phyloP scores from a whole-genome alignment of 2,888 invertebrate genomes.

The Salpingus planirostris region DNA sequence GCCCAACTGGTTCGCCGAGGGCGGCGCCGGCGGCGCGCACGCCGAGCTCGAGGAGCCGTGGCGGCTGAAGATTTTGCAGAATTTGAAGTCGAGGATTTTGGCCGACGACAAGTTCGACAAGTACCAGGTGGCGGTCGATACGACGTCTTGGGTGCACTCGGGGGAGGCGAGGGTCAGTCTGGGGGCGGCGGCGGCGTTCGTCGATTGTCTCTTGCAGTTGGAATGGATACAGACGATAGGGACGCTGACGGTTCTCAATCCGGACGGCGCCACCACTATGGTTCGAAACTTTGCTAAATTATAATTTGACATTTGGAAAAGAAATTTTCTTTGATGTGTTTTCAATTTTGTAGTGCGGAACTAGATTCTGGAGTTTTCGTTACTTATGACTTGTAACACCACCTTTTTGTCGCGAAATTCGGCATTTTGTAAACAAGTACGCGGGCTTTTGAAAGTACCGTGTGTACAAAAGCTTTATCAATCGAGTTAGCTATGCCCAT shows the following conservation, averaged over 20 bases:
- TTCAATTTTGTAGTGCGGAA: too few relatives aligned
- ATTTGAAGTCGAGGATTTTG: slow-evolving; percentile 49
- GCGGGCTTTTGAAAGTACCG: too few relatives aligned
- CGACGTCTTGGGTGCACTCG: slow-evolving; percentile 78
- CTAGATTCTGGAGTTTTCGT: too few relatives aligned
- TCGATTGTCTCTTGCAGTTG: slow-evolving; percentile 71
- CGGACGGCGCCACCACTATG: slow-evolving; percentile 69
- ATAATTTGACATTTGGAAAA: too few relatives aligned
- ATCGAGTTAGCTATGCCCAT: too few relatives aligned
- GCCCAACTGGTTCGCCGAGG: slow-evolving; percentile 61
- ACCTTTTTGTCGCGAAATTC: too few relatives aligned
- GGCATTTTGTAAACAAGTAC: too few relatives aligned
- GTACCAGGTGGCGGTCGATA: slow-evolving; percentile 73
- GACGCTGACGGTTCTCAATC: slow-evolving; percentile 61
- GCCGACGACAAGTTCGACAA: slow-evolving; percentile 31
- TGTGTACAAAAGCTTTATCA: too few relatives aligned
- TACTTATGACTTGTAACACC: too few relatives aligned
- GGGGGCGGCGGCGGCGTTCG: slow-evolving; percentile 44
- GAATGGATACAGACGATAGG: slow-evolving; percentile 68
- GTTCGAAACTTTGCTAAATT: too few relatives aligned
- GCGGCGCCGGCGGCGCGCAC: slow-evolving; percentile 32
- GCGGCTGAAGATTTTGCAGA: slow-evolving; percentile 64
- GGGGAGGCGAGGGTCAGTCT: slow-evolving; percentile 58
- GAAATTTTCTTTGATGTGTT: too few relatives aligned
- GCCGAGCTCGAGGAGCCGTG: slow-evolving; percentile 64